These are phyloP conservation scores for Phallusia fumigata DNA, from an alignment of 23 tunicate species.

Conservation along the genomic window DNA sequence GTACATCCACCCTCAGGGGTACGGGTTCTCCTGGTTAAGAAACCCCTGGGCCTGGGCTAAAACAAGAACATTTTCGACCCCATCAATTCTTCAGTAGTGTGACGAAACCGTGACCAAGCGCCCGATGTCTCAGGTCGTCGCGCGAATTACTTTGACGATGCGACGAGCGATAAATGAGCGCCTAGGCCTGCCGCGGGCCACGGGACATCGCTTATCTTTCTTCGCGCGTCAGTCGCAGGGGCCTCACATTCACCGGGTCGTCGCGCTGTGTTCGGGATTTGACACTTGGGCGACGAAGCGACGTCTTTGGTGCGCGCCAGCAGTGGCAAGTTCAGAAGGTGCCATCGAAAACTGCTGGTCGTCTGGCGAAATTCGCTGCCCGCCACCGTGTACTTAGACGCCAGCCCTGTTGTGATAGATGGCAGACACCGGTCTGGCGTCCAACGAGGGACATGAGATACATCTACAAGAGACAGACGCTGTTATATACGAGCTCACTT, in stretches of 20 bases:
- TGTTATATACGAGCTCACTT: too few relatives aligned
- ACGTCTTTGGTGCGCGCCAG: too few relatives aligned
- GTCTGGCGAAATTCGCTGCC: too few relatives aligned
- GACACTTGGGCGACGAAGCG: neutral
- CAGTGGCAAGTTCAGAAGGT: neutral
- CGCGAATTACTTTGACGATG: too few relatives aligned
- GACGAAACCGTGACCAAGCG: too few relatives aligned
- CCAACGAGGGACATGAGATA: neutral
- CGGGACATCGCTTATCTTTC: neutral
- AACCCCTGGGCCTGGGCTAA: too few relatives aligned
- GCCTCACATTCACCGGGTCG: neutral
- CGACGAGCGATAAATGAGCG: slow-evolving; percentile 2
- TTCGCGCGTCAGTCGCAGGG: neutral
- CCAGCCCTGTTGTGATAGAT: slow-evolving; percentile 2
- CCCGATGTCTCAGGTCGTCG: too few relatives aligned
- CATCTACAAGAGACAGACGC: neutral
- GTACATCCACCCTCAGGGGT: too few relatives aligned
- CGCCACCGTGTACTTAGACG: slow-evolving; percentile 1
- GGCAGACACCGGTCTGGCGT: neutral
- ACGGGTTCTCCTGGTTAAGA: too few relatives aligned
- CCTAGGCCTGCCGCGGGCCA: neutral
- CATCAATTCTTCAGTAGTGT: too few relatives aligned
- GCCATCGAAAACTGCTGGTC: neutral
- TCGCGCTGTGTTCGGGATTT: neutral
- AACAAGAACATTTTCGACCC: too few relatives aligned